Evolutionary conservation across 2,797 vertebrate genomes (phyloP).

Genomic region (Glyptemys insculpta): DNA sequence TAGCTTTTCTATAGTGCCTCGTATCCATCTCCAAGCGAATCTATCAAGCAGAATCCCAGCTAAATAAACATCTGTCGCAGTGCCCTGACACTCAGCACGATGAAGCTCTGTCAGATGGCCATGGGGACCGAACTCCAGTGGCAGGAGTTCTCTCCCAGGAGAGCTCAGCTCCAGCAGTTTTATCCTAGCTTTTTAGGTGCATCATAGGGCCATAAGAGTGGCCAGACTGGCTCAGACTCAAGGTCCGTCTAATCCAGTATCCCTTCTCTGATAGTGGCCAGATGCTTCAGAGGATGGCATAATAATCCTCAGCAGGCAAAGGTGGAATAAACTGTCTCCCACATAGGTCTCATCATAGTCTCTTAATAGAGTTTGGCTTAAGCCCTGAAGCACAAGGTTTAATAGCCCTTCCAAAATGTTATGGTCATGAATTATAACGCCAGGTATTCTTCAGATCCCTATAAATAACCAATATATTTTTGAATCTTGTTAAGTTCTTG

Average conservation of each 20-base stretch:
- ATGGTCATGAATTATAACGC: conserved; percentile 38
- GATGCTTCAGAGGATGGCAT: too few relatives aligned
- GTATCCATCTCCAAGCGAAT: not conserved
- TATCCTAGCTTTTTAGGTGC: not conserved
- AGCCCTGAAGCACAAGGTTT: conserved; percentile 46
- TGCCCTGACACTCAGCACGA: conserved; percentile 12
- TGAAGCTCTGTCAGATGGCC: not conserved
- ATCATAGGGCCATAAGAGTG: not conserved
- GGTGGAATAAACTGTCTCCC: not conserved
- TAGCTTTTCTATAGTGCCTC: not conserved
- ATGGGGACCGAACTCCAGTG: not conserved
- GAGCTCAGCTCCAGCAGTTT: not conserved
- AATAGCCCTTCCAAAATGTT: conserved; percentile 30
- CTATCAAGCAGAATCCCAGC: not conserved
- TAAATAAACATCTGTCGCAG: conserved; percentile 14
- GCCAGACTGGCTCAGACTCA: not conserved
- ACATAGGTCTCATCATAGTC: not conserved
- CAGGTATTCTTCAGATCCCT: conserved; percentile 10
- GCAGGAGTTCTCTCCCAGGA: not conserved
- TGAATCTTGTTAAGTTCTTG: not conserved
- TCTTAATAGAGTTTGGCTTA: conserved; percentile 11
- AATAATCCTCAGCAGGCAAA: not conserved
- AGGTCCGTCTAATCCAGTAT: not conserved
- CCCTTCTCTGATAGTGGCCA: not conserved
- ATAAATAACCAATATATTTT: not conserved